Percentiles rank a stretch among this genome's conserved stretches.
Evolutionary conservation across 2,113 vertebrate species (phyloP).

Genomic region (Nansenia antarctica): DNA sequence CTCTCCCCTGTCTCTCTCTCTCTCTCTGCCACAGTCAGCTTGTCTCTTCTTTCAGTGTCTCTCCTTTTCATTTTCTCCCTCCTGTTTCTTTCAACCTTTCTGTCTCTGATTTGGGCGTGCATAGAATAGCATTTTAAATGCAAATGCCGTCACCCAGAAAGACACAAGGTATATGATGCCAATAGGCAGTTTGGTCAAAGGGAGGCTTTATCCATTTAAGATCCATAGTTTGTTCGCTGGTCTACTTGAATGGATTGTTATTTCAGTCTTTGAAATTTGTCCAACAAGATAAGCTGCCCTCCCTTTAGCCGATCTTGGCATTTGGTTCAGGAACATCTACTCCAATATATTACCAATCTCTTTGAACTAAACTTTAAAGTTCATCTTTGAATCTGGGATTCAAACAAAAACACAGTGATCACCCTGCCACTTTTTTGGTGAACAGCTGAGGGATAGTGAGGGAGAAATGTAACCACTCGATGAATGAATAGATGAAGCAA

Average conservation of each 20-base stretch:
- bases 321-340: too few species aligned
- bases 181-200: conserved; percentile 46
- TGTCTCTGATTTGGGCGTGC: conserved; percentile 46
- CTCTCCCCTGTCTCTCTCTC: conserved; percentile 26
- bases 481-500: too few species aligned
- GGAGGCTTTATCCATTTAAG: conserved; percentile 14
- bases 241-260: neutral
- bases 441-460: too few species aligned
- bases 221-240: conserved; percentile 18
- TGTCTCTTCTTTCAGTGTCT: conserved; percentile 43
- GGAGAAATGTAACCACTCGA: too few species aligned
- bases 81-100: conserved; percentile 57
- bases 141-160: conserved; percentile 44
- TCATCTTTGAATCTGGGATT: too few species aligned
- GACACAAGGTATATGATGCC: conserved; percentile 40
- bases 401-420: too few species aligned
- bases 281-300: neutral
- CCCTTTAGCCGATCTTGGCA: too few species aligned
- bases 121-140: conserved; percentile 57
- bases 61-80: conserved; percentile 54
- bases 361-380: too few species aligned
- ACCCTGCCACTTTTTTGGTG: too few species aligned
- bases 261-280: conserved; percentile 17
- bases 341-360: too few species aligned
- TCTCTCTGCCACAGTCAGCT: conserved; percentile 44